phyloP scores from a whole-genome alignment of 2,797 vertebrate genomes.

The Okamejei kenojei region DNA sequence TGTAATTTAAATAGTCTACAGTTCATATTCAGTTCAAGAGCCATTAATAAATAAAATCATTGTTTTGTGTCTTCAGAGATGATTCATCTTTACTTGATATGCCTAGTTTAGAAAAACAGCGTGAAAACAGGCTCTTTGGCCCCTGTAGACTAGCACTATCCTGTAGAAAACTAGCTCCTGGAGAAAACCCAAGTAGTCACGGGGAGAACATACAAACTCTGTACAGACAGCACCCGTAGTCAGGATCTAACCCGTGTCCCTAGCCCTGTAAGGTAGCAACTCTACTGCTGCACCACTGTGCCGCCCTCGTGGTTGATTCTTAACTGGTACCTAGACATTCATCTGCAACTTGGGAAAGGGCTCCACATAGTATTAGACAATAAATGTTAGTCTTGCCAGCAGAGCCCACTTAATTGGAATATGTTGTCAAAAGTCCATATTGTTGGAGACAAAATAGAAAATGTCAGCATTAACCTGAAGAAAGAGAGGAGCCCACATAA shows the following conservation, averaged over 20 bases:
- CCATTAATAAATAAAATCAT: background rate
- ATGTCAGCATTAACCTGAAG: background rate
- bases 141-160: too few species aligned
- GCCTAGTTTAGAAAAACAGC: too few species aligned
- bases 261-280: too few species aligned
- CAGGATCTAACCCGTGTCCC: too few species aligned
- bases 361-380: background rate
- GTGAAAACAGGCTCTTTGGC: too few species aligned
- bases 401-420: background rate
- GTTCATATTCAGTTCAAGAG: background rate
- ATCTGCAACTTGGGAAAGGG: background rate
- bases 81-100: background rate
- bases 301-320: background rate
- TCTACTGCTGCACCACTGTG: too few species aligned
- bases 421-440: background rate
- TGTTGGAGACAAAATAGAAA: background rate
- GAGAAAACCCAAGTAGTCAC: too few species aligned
- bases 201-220: too few species aligned
- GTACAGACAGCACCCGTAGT: too few species aligned
- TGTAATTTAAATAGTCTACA: background rate
- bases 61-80: background rate
- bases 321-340: background rate
- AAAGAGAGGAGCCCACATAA: background rate
- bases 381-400: background rate
- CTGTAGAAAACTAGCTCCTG: too few species aligned